These are phyloP conservation scores for Solenopsis invicta DNA, from an alignment of 1,140 invertebrate species.

Conservation along the genomic window DNA sequence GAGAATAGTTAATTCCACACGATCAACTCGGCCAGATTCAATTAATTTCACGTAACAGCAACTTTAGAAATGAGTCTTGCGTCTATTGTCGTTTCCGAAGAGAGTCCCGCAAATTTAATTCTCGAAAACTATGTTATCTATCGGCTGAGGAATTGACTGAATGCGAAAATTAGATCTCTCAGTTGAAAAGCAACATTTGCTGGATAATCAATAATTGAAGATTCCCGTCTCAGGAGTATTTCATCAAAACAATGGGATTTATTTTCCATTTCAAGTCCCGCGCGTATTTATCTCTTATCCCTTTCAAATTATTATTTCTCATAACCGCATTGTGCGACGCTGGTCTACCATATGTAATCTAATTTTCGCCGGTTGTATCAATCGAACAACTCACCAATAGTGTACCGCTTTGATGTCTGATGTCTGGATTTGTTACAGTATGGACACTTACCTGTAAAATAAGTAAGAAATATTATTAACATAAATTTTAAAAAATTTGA, in stretches of 20 bases:
- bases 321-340: not conserved
- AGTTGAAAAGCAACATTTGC: conserved; percentile 41
- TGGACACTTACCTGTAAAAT: conserved; percentile 36
- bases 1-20: conserved; percentile 33
- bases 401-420: not conserved
- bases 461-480: conserved; percentile 13
- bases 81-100: conserved; percentile 27
- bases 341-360: not conserved
- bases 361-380: not conserved
- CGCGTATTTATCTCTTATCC: conserved; percentile 4
- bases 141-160: conserved; percentile 20
- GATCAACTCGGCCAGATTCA: conserved; percentile 20
- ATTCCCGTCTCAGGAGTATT: conserved; percentile 14
- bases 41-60: conserved; percentile 45
- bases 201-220: conserved; percentile 38
- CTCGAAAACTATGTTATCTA: conserved; percentile 31
- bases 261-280: conserved; percentile 20
- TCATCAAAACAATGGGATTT: conserved; percentile 25
- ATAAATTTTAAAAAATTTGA: not conserved
- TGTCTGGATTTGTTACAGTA: not conserved
- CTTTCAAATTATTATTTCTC: not conserved
- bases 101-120: conserved; percentile 44
- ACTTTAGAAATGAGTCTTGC: conserved; percentile 40
- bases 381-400: conserved; percentile 2
- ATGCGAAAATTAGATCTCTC: conserved; percentile 42